Evolutionary conservation across 2,113 vertebrate species (phyloP), one percentile per base, ranked within the genome.

Genomic region (Amazona vittata): DNA sequence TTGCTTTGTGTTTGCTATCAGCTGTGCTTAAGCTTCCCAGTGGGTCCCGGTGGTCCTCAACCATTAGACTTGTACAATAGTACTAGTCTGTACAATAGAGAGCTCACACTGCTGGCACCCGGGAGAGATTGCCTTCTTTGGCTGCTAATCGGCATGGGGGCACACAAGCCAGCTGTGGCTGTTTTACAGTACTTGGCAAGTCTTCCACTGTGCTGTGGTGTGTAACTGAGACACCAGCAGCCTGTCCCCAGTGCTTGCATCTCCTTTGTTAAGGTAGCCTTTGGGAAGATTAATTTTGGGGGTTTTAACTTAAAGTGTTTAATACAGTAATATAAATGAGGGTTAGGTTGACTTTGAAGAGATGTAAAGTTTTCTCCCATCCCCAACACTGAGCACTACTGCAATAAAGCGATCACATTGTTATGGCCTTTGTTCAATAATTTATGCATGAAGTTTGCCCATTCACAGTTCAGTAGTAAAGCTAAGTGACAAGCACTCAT

Each of bases 191-290:
- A 4, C 60, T 14, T 35, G 64, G 59, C 29, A 83, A 13, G 44
- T 12, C 31, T 85, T 57, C 47, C 25, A 3, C 28, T 35, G 5
- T 15, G 47, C 39, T 3, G 0, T 14, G 25, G 13, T 84, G 88
- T 55, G 79, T 1, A n/a, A 22, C 71, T 22, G 46, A 81, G 88
- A 81, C 41, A 74, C 17, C 17, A 18, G 9, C 44, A 46, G 29
- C 37, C 20, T 28, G 39, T 28, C n/a, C 37, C 70, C 4, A 0
- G 1, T 4, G 9, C 2, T 19, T 33, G 26, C 2, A 1, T 11
- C 53, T 87, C 47, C 29, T 69, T 46, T 39, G 35, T 53, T 73
- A 20, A 29, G 35, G 25, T 14, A 14, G 6, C 47, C 33, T 65
- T 64, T n/a, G 47, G 44, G 59, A 73, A 71, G 7, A 35, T n/a